Conservation (phyloP, 2,797 vertebrate species). For the Tragopan temminckii region DNA sequence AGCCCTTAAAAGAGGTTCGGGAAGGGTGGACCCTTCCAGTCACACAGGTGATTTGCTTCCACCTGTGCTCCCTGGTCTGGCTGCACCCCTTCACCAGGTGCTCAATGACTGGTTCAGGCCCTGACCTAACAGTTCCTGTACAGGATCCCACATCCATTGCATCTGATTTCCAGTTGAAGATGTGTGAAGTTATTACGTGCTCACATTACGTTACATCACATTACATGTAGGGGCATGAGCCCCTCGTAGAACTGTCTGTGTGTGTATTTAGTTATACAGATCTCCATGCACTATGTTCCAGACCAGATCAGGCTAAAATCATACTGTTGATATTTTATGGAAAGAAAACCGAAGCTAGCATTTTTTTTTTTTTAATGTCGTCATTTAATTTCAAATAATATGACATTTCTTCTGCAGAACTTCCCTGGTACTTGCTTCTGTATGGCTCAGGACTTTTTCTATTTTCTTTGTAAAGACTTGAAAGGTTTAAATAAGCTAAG, state of each 20-base stretch:
- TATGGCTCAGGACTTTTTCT: neutral
- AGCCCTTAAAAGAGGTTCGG: no score
- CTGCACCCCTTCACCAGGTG: no score
- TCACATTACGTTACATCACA: no score
- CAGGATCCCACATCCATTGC: neutral
- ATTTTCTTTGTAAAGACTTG: neutral
- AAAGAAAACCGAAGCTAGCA: neutral
- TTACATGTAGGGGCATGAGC: neutral
- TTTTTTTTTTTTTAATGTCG: neutral
- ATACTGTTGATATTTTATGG: neutral
- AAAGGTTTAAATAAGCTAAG: neutral
- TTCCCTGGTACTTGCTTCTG: neutral
- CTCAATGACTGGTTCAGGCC: no score
- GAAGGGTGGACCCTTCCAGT: no score
- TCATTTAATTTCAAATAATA: neutral
- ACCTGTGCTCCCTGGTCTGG: no score
- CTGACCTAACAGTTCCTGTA: no score
- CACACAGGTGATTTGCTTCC: no score
- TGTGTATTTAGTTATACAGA: neutral
- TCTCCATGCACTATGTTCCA: neutral
- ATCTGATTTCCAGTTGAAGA: neutral
- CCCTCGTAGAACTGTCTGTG: neutral
- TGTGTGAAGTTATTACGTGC: neutral
- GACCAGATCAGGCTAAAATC: neutral
- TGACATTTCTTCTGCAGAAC: neutral